These are phyloP conservation scores for Phthorimaea operculella DNA, from an alignment of 1,140 invertebrate genomes.

Conservation along the genomic window DNA sequence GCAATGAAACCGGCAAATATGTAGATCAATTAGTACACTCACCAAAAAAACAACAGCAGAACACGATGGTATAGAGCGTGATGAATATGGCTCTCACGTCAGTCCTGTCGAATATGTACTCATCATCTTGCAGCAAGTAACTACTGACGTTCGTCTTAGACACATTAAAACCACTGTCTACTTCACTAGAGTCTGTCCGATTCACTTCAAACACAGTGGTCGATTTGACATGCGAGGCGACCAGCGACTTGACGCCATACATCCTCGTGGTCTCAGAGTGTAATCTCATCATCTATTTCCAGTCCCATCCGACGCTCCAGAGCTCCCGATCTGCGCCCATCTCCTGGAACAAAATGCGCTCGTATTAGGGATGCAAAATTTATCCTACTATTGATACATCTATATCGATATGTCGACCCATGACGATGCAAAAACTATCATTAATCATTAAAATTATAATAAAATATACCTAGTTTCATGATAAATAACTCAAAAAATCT, in stretches of 20 bases:
- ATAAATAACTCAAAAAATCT: no score
- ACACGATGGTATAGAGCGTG: conserved; percentile 73
- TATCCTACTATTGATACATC: no score
- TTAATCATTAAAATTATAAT: no score
- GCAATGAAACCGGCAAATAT: no score
- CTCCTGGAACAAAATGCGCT: not conserved
- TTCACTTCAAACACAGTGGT: conserved; percentile 28
- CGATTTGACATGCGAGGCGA: conserved; percentile 27
- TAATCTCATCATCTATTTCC: not conserved
- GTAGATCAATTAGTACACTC: conserved; percentile 52
- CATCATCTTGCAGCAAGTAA: conserved; percentile 44
- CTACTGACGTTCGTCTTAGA: conserved; percentile 34
- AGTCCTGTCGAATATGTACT: conserved; percentile 74
- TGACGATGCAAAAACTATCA: no score
- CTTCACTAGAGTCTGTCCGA: conserved; percentile 20
- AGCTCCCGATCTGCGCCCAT: not conserved
- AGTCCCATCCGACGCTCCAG: not conserved
- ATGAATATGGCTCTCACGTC: conserved; percentile 74
- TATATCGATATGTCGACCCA: no score
- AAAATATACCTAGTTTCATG: no score
- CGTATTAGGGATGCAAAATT: no score
- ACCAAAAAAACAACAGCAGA: conserved; percentile 77
- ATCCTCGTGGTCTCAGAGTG: not conserved
- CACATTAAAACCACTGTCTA: conserved; percentile 23
- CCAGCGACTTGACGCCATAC: conserved; percentile 10